A percentile compares a stretch with the other conserved stretches of the same genome.
These are phyloP conservation scores for Hyles euphorbiae DNA, from an alignment of 1,140 invertebrate species.

Conservation along the genomic window DNA sequence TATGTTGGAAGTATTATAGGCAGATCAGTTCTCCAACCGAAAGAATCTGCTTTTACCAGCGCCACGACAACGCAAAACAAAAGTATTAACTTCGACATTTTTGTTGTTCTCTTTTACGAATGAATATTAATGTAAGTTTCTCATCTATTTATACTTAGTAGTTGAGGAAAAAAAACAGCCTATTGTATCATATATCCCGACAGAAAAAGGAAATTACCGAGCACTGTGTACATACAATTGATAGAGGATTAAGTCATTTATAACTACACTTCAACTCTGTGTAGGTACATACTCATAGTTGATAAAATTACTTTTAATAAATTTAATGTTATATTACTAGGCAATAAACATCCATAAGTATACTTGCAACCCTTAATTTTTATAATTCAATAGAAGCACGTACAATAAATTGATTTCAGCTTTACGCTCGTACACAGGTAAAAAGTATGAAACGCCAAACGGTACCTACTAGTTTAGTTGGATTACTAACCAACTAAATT, in stretches of 20 bases:
- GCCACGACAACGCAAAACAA: not conserved
- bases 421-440: too few species aligned
- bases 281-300: too few species aligned
- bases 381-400: too few species aligned
- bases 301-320: too few species aligned
- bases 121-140: not conserved
- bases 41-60: not conserved
- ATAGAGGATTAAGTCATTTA: not conserved
- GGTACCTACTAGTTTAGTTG: too few species aligned
- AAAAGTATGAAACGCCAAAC: too few species aligned
- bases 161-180: not conserved
- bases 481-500: too few species aligned
- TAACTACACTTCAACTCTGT: not conserved
- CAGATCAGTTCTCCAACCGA: not conserved
- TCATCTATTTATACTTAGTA: too few species aligned
- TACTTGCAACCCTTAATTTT: too few species aligned
- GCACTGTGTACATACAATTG: not conserved
- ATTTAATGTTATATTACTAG: too few species aligned
- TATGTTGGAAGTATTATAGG: constrained; percentile 3
- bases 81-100: not conserved
- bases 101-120: not conserved
- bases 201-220: constrained; percentile 7
- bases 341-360: too few species aligned
- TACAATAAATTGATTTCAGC: too few species aligned
- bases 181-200: not conserved